Evolutionary conservation across 2,888 invertebrate genomes (phyloP).

Genomic region (Pyrrhia umbra): DNA sequence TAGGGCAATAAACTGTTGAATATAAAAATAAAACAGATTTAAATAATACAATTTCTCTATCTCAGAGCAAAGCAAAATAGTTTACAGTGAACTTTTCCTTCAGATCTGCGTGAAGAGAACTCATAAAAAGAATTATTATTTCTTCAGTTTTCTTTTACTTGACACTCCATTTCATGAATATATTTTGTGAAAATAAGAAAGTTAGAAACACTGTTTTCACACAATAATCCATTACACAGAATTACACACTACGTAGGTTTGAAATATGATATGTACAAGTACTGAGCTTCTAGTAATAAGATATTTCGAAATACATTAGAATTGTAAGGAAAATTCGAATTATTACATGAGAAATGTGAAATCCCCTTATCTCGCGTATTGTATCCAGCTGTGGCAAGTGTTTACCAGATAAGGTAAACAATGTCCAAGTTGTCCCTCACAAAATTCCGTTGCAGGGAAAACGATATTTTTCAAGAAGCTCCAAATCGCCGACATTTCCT

Average conservation of each 20-base stretch:
- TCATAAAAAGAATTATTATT: constrained; percentile 42
- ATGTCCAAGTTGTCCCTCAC: constrained; percentile 67
- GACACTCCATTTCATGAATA: constrained; percentile 50
- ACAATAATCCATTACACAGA: constrained; percentile 36
- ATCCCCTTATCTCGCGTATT: constrained; percentile 37
- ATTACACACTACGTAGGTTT: constrained; percentile 32
- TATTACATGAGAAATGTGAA: constrained; percentile 35
- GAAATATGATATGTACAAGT: constrained; percentile 30
- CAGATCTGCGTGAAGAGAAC: constrained; percentile 43
- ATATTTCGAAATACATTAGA: constrained; percentile 37
- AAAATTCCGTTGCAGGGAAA: constrained; percentile 70
- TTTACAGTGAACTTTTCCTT: constrained; percentile 47
- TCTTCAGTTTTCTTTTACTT: constrained; percentile 37
- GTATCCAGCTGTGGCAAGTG: constrained; percentile 55
- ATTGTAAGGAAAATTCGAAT: constrained; percentile 36
- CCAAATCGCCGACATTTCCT: constrained; percentile 76
- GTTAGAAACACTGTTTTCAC: constrained; percentile 5
- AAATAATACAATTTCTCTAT: constrained; percentile 29
- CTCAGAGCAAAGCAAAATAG: constrained; percentile 36
- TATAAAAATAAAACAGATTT: constrained; percentile 38
- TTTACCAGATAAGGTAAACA: constrained; percentile 69
- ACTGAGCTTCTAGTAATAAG: constrained; percentile 17
- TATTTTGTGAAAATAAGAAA: constrained; percentile 26
- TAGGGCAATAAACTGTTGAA: constrained; percentile 46
- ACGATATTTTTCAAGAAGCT: constrained; percentile 77